Percentiles rank a stretch among this genome's conserved stretches.
phyloP scores from a whole-genome alignment of 1,140 invertebrate genomes.

The Diprion similis region DNA sequence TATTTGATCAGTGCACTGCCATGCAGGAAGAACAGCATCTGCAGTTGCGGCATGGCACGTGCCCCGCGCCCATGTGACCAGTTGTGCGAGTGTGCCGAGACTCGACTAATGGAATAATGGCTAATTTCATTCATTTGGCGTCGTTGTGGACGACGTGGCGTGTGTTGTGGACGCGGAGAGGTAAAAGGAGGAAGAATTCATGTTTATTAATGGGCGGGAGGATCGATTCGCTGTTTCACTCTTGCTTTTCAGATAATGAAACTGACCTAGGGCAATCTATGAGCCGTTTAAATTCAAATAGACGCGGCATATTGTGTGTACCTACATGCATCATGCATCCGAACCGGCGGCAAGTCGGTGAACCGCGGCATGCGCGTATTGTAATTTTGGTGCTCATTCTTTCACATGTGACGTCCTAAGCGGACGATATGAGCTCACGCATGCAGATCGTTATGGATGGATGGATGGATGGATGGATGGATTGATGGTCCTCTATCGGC shows the following conservation, averaged over 20 bases:
- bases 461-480: too few relatives aligned
- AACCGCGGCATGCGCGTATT: too few relatives aligned
- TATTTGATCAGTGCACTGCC: not conserved
- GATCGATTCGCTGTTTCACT: constrained; percentile 27
- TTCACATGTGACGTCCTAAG: too few relatives aligned
- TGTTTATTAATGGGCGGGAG: constrained; percentile 25
- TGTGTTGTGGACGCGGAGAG: not conserved
- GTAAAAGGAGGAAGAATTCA: constrained; percentile 16
- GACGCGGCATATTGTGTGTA: not conserved
- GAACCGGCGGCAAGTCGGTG: not conserved
- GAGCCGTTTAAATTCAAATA: constrained; percentile 2
- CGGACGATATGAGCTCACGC: too few relatives aligned
- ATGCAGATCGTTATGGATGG: too few relatives aligned
- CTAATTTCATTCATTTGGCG: not conserved
- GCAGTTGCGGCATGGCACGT: not conserved
- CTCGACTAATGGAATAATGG: constrained; percentile 1
- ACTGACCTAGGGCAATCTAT: constrained; percentile 24
- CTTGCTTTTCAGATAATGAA: constrained; percentile 28
- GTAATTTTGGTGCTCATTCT: too few relatives aligned
- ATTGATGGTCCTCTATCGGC: not conserved
- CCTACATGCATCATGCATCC: not conserved
- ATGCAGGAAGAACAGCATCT: not conserved
- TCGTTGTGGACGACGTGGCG: not conserved
- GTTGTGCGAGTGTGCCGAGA: not conserved
- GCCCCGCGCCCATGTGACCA: not conserved